These are phyloP conservation scores for Channa maculata DNA, from an alignment of 2,113 vertebrate genomes.

Conservation along the genomic window DNA sequence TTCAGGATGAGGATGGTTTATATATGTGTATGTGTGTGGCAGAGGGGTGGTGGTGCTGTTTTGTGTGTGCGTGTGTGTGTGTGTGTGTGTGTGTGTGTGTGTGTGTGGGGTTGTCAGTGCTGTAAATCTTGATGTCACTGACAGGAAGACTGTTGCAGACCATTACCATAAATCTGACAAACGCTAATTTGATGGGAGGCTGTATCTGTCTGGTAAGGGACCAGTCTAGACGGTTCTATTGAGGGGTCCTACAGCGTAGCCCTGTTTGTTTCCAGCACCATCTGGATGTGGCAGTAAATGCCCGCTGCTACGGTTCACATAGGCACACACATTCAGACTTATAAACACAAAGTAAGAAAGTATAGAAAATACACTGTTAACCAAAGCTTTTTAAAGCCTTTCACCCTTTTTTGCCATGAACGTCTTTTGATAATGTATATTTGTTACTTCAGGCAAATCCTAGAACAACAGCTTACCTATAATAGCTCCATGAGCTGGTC, in stretches of 20 bases:
- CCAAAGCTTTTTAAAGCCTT: slow-evolving; percentile 83
- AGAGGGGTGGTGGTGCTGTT: slow-evolving; percentile 10
- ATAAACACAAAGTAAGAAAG: slow-evolving; percentile 53
- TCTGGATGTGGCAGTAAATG: slow-evolving; percentile 98
- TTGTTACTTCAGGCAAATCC: background rate
- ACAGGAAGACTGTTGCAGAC: slow-evolving; percentile 98
- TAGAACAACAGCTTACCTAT: slow-evolving; percentile 11
- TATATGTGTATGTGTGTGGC: slow-evolving; percentile 63
- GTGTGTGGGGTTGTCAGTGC: slow-evolving; percentile 74
- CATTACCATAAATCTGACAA: slow-evolving; percentile 99
- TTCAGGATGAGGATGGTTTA: slow-evolving; percentile 49
- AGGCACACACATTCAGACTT: slow-evolving; percentile 44
- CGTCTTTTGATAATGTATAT: background rate
- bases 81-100: slow-evolving; percentile 57
- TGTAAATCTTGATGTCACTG: slow-evolving; percentile 99
- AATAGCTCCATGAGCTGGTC: background rate
- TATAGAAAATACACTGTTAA: slow-evolving; percentile 86
- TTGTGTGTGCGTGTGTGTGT: no score
- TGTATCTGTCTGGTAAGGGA: slow-evolving; percentile 99
- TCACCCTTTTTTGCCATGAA: slow-evolving; percentile 11
- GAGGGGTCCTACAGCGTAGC: slow-evolving; percentile 96
- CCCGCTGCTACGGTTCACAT: slow-evolving; percentile 92
- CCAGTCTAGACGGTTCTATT: slow-evolving; percentile 99
- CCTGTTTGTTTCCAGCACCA: slow-evolving; percentile 98
- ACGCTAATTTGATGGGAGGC: slow-evolving; percentile 99